These are phyloP conservation scores for Bergia puertoricense DNA, from an alignment of 92 coral and sea anemone genomes.

Conservation along the genomic window DNA sequence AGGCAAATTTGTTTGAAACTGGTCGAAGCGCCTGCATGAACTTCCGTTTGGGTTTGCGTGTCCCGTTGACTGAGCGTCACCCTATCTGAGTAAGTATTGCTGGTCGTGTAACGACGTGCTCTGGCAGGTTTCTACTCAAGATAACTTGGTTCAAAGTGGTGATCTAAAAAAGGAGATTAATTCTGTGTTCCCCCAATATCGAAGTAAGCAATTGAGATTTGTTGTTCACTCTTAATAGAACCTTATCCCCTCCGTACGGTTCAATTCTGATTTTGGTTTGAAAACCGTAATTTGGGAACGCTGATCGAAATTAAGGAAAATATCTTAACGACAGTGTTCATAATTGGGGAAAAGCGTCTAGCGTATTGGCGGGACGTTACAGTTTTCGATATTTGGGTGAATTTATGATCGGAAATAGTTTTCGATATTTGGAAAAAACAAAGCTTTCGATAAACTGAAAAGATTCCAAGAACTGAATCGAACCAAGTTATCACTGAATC, in stretches of 20 bases:
- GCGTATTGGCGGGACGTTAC: not conserved
- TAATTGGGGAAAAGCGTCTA: not conserved
- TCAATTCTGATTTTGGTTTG: not conserved
- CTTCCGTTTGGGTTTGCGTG: not conserved
- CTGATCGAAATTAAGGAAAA: not conserved
- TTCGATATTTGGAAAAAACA: not conserved
- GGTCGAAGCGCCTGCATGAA: constrained; percentile 2
- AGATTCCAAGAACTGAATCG: not conserved
- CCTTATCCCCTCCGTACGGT: not conserved
- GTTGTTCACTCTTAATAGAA: not conserved
- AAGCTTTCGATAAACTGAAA: not conserved
- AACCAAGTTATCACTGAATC: not conserved
- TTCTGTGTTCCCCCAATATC: not conserved
- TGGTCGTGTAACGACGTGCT: constrained; percentile 6
- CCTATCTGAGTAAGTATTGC: not conserved
- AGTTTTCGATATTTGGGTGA: not conserved
- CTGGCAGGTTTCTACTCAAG: not conserved
- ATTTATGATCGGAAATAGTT: not conserved
- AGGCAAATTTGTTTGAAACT: not conserved
- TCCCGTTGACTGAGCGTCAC: not conserved
- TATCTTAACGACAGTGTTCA: not conserved
- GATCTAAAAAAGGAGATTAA: not conserved
- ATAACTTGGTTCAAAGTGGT: not conserved
- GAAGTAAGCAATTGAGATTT: not conserved
- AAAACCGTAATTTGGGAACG: not conserved